phyloP scores from a whole-genome alignment of 2,113 vertebrate species.

The Nematolebias whitei region DNA sequence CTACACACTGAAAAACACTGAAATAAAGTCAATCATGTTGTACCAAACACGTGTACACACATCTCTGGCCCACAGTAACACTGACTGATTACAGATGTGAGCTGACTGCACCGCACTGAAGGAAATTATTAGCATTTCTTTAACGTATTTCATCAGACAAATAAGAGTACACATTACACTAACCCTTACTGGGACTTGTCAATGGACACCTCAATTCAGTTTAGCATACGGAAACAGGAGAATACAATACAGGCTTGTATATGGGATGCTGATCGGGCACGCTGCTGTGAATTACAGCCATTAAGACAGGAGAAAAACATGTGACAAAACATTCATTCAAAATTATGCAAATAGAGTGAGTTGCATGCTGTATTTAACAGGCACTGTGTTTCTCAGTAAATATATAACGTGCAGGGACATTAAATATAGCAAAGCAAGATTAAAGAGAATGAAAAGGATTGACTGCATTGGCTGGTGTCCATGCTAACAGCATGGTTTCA shows the following conservation, averaged over 20 bases:
- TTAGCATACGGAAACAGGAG: slow-evolving; percentile 20
- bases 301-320: slow-evolving; percentile 45
- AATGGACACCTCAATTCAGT: slow-evolving; percentile 40
- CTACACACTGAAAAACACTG: slow-evolving; percentile 24
- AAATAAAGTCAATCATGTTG: slow-evolving; percentile 45
- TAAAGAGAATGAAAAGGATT: slow-evolving; percentile 2
- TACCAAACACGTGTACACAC: slow-evolving; percentile 23
- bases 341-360: slow-evolving; percentile 9
- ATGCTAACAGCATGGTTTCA: not conserved
- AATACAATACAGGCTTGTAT: slow-evolving; percentile 40
- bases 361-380: not conserved
- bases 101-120: not conserved
- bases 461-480: too few species aligned
- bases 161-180: slow-evolving; percentile 29
- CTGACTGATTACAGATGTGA: slow-evolving; percentile 41
- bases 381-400: not conserved
- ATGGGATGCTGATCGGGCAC: slow-evolving; percentile 27
- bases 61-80: slow-evolving; percentile 40
- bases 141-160: slow-evolving; percentile 40
- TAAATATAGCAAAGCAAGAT: not conserved
- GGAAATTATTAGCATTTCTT: slow-evolving; percentile 43
- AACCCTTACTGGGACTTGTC: slow-evolving; percentile 42
- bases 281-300: slow-evolving; percentile 26
- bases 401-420: slow-evolving; percentile 17
- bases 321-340: slow-evolving; percentile 30